Conservation (phyloP, 1,140 invertebrate genomes). For the Papilio helenus region DNA sequence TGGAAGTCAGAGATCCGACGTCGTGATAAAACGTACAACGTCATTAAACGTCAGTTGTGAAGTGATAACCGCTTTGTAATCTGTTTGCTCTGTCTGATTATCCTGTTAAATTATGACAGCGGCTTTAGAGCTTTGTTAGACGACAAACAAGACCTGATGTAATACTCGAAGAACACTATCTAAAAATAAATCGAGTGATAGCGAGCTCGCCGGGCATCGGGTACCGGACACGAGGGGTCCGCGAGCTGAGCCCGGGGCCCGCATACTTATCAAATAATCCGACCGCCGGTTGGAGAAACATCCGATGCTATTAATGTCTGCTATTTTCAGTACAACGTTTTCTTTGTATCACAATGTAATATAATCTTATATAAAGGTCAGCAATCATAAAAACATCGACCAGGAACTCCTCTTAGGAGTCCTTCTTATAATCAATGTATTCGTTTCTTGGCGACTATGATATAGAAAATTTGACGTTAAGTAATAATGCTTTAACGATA, state of each 20-base stretch:
- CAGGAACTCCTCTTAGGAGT: not conserved
- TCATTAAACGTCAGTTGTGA: conserved; percentile 22
- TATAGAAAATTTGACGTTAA: too few species aligned
- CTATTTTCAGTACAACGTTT: conserved; percentile 6
- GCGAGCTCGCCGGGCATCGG: conserved; percentile 40
- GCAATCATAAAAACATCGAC: not conserved
- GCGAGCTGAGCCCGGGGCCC: conserved; percentile 36
- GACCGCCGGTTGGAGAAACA: not conserved
- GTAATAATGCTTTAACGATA: too few species aligned
- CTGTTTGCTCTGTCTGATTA: conserved; percentile 36
- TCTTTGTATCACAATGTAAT: conserved; percentile 16
- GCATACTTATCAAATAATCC: conserved; percentile 31
- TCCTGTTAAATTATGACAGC: conserved; percentile 40
- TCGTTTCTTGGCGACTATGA: too few species aligned
- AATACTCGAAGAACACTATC: conserved; percentile 44
- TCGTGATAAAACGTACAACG: conserved; percentile 26
- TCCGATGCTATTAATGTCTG: conserved; percentile 14
- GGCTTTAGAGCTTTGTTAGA: conserved; percentile 29
- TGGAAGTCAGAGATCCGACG: conserved; percentile 11
- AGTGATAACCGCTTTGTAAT: conserved; percentile 23
- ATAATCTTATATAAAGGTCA: not conserved
- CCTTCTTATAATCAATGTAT: not conserved
- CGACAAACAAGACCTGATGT: conserved; percentile 36
- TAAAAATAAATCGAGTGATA: conserved; percentile 49
- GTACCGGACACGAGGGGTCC: conserved; percentile 28